Evolutionary conservation across 2,797 vertebrate species (phyloP).

Genomic region (Hafferia zeledoni): DNA sequence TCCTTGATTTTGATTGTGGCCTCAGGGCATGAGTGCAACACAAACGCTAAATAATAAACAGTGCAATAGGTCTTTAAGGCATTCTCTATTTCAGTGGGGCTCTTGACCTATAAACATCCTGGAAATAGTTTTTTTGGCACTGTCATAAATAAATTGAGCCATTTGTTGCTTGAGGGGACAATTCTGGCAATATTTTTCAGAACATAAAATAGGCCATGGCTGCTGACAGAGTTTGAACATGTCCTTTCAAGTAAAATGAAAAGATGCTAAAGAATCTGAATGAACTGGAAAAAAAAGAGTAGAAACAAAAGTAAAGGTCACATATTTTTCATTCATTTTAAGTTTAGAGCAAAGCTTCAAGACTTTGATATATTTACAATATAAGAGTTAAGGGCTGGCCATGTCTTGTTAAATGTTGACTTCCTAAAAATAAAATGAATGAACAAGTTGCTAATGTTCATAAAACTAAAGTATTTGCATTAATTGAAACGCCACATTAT

Average conservation of each 20-base stretch:
- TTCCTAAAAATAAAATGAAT: neutral
- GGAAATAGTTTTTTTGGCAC: slow-evolving; percentile 37
- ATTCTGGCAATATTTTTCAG: neutral
- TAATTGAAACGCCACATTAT: neutral
- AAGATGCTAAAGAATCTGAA: neutral
- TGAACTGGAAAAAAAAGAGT: neutral
- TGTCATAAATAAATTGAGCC: slow-evolving; percentile 46
- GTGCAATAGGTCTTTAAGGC: neutral
- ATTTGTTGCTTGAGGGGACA: neutral
- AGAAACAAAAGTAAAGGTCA: neutral
- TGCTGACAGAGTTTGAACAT: neutral
- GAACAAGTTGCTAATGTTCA: neutral
- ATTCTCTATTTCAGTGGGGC: slow-evolving; percentile 22
- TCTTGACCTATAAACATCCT: slow-evolving; percentile 50
- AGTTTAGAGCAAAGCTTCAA: neutral
- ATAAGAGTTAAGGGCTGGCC: neutral
- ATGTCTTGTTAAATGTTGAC: neutral
- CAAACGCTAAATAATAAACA: slow-evolving; percentile 6
- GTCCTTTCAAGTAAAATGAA: neutral
- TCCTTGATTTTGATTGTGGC: neutral
- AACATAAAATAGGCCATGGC: neutral
- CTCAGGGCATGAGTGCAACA: neutral
- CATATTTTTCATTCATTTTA: neutral
- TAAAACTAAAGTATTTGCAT: neutral
- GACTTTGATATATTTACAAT: neutral